Base-by-base conservation (phyloP, 2,888 invertebrate species). In the Polietes domitor region DNA sequence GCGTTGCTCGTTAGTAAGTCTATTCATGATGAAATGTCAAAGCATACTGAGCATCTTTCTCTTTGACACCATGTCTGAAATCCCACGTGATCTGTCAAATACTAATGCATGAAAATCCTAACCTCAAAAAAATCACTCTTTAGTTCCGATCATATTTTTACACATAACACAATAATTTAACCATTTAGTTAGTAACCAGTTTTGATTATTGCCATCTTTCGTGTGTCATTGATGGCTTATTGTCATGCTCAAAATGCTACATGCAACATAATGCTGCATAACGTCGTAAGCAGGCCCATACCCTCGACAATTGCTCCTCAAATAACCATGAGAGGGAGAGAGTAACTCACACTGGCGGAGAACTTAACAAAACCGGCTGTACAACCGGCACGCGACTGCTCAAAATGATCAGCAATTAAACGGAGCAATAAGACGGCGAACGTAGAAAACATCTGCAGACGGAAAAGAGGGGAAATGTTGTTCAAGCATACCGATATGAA, bases 351-450 rank as follows among this genome's bases (percentile, higher is more conserved):
- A 37, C 32, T 32, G 37, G n/a, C 43, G 53, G 55, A 58, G 32
- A 37, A 73, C 1, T 2, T 24, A 63, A 32, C 37, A 41, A 53
- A 70, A 86, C 85, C 77, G 75, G 86, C 81, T 85, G 43, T 72
- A 41, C 12, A 75, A 83, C 83, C 88, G 89, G 90, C 90, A 90
- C 90, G 90, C 91, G 90, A 88, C 90, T 87, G 72, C 17, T 28
- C 10, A 53, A 41, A 17, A 41, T 21, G 58, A 43, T 19, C 24
- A 58, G 10, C 15, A n/a, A 55, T 17, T 50, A 68, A 53, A 50
- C 53, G 1, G 47, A 32, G 19, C 47, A n/a, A 63, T 50, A 41
- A 41, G 17, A 53, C 15, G 50, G 9, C 74, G 61, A 19, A 50
- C 47, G 41, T 28, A 24, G 65, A 26, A 65, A n/a, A 63, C n/a